These are phyloP conservation scores for Notamacropus eugenii DNA, from an alignment of 2,797 vertebrate species.

Conservation along the genomic window DNA sequence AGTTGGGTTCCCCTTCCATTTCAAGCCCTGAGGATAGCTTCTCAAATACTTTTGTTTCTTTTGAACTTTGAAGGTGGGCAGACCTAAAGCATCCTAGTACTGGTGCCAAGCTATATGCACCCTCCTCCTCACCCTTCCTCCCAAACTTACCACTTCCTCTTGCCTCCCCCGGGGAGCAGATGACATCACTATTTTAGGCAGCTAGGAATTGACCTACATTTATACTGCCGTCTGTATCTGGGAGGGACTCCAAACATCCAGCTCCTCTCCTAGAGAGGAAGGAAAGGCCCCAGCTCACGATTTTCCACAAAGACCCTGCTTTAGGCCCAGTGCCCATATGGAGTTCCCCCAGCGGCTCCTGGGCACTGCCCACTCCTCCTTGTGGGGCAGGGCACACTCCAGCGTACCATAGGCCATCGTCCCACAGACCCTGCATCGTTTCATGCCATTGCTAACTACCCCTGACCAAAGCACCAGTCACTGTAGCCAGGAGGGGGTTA, in stretches of 20 bases:
- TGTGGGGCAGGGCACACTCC: constrained; percentile 6
- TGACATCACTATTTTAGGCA: constrained; percentile 66
- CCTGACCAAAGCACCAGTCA: neutral
- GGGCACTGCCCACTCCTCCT: constrained; percentile 38
- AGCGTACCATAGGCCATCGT: neutral
- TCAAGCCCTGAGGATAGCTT: fast-evolving
- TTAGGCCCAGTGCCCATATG: constrained; percentile 67
- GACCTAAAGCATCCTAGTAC: neutral
- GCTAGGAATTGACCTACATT: constrained; percentile 75
- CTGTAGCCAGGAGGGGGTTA: constrained; percentile 65
- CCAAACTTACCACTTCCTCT: neutral
- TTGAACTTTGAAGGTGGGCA: neutral
- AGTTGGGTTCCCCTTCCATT: neutral
- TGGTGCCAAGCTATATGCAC: neutral
- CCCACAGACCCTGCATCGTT: neutral
- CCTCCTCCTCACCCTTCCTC: constrained; percentile 66
- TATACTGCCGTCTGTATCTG: constrained; percentile 43
- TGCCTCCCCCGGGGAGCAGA: constrained; percentile 11
- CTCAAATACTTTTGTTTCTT: neutral
- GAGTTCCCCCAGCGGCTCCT: constrained; percentile 49
- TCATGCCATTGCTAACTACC: constrained; percentile 63
- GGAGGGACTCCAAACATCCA: constrained; percentile 68
- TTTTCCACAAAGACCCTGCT: neutral
- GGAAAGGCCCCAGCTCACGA: constrained; percentile 69
- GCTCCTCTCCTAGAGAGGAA: constrained; percentile 36